These are phyloP conservation scores for Pseudomyrmex flavicornis DNA, from an alignment of 1,140 invertebrate species.

Conservation along the genomic window DNA sequence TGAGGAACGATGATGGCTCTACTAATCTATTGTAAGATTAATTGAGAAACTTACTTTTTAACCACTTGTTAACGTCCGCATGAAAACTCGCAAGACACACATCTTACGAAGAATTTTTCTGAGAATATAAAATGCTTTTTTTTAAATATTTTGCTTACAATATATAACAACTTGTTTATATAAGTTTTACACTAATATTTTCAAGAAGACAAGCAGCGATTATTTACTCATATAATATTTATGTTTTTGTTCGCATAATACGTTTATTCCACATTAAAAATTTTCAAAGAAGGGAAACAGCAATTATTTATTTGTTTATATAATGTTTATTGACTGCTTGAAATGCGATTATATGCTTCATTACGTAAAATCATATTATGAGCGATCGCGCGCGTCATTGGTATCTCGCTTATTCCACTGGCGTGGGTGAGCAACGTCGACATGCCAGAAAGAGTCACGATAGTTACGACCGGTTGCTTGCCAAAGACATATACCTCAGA, in stretches of 20 bases:
- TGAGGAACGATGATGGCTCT: conserved; percentile 20
- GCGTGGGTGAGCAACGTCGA: conserved; percentile 34
- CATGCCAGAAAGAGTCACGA: conserved; percentile 36
- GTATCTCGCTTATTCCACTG: conserved; percentile 35
- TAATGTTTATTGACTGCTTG: background rate
- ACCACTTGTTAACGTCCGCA: background rate
- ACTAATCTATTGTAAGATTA: conserved; percentile 1
- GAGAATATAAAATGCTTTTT: background rate
- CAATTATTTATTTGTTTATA: conserved; percentile 38
- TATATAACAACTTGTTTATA: too few relatives aligned
- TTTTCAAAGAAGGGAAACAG: background rate
- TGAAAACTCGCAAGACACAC: background rate
- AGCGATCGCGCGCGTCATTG: conserved; percentile 47
- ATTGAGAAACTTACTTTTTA: conserved; percentile 4
- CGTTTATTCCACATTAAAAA: too few relatives aligned
- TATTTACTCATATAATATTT: too few relatives aligned
- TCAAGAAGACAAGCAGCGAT: too few relatives aligned
- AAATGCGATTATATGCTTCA: conserved; percentile 6
- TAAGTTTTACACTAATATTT: too few relatives aligned
- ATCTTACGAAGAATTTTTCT: too few relatives aligned
- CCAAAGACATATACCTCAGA: conserved; percentile 21
- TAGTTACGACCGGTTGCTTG: conserved; percentile 34
- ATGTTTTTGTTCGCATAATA: background rate
- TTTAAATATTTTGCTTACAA: too few relatives aligned
- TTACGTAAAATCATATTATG: conserved; percentile 51